A percentile compares a stretch with the other conserved stretches of the same genome.
These are phyloP conservation scores for Sitophilus oryzae DNA, from an alignment of 1,140 invertebrate genomes.

Conservation along the genomic window DNA sequence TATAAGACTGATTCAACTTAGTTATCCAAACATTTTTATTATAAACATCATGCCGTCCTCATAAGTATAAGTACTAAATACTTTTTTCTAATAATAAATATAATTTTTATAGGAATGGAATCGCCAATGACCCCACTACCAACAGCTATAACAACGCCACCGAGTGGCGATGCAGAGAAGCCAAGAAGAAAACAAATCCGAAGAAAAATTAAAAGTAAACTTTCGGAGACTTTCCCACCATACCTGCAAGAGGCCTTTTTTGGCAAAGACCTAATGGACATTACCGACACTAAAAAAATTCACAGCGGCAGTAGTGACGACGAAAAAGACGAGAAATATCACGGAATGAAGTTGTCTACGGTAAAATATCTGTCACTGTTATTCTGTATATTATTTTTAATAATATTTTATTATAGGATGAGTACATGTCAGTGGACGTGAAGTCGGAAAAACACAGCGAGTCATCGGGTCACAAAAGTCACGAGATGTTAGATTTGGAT, in stretches of 20 bases:
- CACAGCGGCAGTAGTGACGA: constrained; percentile 46
- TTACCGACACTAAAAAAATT: constrained; percentile 55
- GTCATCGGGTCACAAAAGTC: background rate
- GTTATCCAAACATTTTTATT: too few species aligned
- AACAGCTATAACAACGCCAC: background rate
- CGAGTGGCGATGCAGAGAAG: constrained; percentile 37
- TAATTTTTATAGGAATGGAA: constrained; percentile 2
- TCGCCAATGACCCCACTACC: constrained; percentile 1
- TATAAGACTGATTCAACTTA: too few species aligned
- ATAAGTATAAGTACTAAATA: constrained; percentile 2
- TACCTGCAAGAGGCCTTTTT: constrained; percentile 94
- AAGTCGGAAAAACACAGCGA: background rate
- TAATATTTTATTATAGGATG: constrained; percentile 49
- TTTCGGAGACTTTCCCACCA: constrained; percentile 88
- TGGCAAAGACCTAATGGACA: constrained; percentile 69
- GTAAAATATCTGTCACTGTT: constrained; percentile 30
- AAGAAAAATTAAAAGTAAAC: constrained; percentile 81
- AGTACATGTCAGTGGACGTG: constrained; percentile 56
- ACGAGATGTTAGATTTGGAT: constrained; percentile 29
- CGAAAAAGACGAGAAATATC: constrained; percentile 48
- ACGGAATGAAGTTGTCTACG: constrained; percentile 55
- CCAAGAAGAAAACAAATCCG: constrained; percentile 64
- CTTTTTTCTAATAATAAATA: background rate
- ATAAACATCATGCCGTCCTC: too few species aligned
- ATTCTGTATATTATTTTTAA: constrained; percentile 1